phyloP scores from a whole-genome alignment of 2,888 invertebrate species.

The Ectemnius cavifrons region DNA sequence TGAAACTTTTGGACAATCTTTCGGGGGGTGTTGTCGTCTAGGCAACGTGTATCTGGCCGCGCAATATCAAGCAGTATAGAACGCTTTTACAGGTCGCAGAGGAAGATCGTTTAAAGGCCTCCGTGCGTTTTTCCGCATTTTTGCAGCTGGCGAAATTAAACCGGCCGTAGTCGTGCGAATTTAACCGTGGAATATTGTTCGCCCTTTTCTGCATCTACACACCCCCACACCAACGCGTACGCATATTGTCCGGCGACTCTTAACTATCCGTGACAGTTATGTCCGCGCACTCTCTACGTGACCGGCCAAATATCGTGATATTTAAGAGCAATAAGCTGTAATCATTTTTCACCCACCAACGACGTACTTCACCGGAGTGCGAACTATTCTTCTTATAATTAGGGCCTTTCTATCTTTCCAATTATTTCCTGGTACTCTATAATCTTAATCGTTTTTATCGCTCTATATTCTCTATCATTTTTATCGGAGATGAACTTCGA shows the following conservation, averaged over 20 bases:
- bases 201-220: constrained; percentile 12
- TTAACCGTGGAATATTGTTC: constrained; percentile 7
- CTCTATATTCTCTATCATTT: background rate
- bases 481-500: background rate
- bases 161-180: constrained; percentile 11
- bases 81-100: too few species aligned
- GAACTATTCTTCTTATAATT: too few species aligned
- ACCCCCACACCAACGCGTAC: background rate
- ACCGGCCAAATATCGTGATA: constrained; percentile 6
- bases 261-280: constrained; percentile 9
- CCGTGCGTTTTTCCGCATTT: background rate
- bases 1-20: too few species aligned
- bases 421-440: background rate
- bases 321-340: background rate
- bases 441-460: background rate
- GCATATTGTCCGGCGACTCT: constrained; percentile 16
- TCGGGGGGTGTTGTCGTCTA: too few species aligned
- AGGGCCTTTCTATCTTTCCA: too few species aligned
- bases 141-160: constrained; percentile 9
- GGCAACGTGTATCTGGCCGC: too few species aligned
- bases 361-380: too few species aligned
- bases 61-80: too few species aligned
- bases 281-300: background rate
- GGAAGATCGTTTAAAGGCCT: constrained; percentile 13
- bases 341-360: constrained; percentile 20